Evolutionary conservation across 2,113 vertebrate genomes (phyloP).

Genomic region (Oophaga pumilio): DNA sequence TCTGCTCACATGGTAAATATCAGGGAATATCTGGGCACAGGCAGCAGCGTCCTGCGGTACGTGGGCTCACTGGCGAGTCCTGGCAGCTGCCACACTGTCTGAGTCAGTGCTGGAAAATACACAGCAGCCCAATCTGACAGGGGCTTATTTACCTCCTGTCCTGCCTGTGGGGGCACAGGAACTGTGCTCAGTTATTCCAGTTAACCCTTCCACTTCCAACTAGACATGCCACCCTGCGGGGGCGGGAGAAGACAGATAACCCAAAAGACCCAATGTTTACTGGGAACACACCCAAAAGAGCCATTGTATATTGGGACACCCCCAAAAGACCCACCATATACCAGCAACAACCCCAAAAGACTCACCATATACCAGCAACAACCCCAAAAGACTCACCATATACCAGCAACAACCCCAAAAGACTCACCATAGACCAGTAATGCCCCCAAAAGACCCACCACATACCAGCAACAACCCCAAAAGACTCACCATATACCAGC

Average conservation of each 20-base stretch:
- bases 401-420: no score
- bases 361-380: no score
- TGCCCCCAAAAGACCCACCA: no score
- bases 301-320: no score
- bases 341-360: no score
- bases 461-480: no score
- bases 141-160: background rate
- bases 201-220: background rate
- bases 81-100: background rate
- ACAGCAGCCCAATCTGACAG: background rate
- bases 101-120: slow-evolving; percentile 29
- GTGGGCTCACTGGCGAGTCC: slow-evolving; percentile 5
- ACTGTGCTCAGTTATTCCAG: background rate
- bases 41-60: background rate
- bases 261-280: no score
- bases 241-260: background rate
- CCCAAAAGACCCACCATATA: no score
- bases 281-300: no score
- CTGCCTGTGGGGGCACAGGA: background rate
- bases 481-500: no score
- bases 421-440: no score
- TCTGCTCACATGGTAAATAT: background rate
- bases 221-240: background rate
- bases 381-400: no score
- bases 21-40: background rate